Evolutionary conservation across 2,113 vertebrate species (phyloP).

Genomic region (Sisor rabdophorus): DNA sequence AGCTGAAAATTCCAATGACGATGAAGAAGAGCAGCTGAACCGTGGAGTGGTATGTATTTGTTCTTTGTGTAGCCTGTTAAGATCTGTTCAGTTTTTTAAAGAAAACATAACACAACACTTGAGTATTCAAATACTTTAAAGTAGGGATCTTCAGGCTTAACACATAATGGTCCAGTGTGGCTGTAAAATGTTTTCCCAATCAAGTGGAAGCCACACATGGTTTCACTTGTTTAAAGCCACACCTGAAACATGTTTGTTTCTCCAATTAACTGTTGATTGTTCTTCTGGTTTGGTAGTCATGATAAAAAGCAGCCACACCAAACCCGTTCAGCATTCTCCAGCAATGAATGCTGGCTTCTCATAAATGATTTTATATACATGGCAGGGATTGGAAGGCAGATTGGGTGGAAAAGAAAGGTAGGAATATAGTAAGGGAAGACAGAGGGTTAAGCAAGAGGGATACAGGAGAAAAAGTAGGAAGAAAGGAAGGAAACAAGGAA

Average conservation of each 20-base stretch:
- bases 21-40: conserved; percentile 78
- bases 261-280: not conserved
- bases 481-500: not conserved
- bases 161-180: not conserved
- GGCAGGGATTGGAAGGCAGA: not conserved
- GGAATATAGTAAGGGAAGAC: too few relatives aligned
- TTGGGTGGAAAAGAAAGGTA: not conserved
- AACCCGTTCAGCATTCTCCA: too few relatives aligned
- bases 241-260: not conserved
- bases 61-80: too few relatives aligned
- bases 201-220: not conserved
- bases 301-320: not conserved
- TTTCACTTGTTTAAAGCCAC: not conserved
- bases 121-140: not conserved
- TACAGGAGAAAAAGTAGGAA: not conserved
- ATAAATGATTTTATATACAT: not conserved
- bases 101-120: too few relatives aligned
- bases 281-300: not conserved
- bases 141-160: not conserved
- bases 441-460: not conserved
- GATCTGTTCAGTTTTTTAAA: too few relatives aligned
- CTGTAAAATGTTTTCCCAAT: not conserved
- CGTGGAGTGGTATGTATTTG: conserved; percentile 78
- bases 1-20: conserved; percentile 58
- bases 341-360: too few relatives aligned